These are phyloP conservation scores for Protosalanx chinensis DNA, from an alignment of 2,797 vertebrate genomes.

Conservation along the genomic window DNA sequence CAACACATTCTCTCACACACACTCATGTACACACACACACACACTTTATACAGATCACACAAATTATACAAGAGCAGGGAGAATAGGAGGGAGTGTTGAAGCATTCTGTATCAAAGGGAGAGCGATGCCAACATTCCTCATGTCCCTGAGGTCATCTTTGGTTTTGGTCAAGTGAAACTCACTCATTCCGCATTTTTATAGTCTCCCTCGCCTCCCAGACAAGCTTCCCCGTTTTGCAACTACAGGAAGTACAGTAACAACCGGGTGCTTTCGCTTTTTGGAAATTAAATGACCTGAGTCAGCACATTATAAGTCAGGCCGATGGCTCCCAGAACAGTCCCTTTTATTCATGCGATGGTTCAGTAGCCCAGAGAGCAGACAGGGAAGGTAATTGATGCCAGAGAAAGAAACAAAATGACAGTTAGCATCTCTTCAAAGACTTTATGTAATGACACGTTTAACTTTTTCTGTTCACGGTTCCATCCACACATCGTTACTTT, in stretches of 20 bases:
- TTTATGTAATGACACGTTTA: slow-evolving; percentile 6
- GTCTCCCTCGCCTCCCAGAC: slow-evolving; percentile 19
- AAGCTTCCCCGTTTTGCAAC: neutral
- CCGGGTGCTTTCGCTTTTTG: slow-evolving; percentile 18
- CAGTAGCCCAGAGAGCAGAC: slow-evolving; percentile 16
- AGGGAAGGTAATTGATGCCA: slow-evolving; percentile 22
- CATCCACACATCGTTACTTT: neutral
- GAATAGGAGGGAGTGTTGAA: neutral
- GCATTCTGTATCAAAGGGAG: slow-evolving; percentile 24
- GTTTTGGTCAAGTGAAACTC: slow-evolving; percentile 38
- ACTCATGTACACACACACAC: neutral
- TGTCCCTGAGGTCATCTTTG: slow-evolving; percentile 43
- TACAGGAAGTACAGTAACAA: slow-evolving; percentile 27
- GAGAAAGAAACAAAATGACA: slow-evolving; percentile 5
- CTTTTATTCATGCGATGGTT: slow-evolving; percentile 21
- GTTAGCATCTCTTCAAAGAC: slow-evolving; percentile 8
- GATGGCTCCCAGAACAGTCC: slow-evolving; percentile 31
- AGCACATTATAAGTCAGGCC: slow-evolving; percentile 40
- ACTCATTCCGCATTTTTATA: slow-evolving; percentile 28
- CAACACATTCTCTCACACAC: neutral
- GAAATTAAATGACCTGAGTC: slow-evolving; percentile 32
- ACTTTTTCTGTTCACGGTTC: neutral
- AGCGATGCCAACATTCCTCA: slow-evolving; percentile 42
- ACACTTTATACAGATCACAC: neutral
- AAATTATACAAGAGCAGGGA: slow-evolving; percentile 12